Percentiles rank a stretch among this genome's conserved stretches.
These are phyloP conservation scores for Botrylloides violaceus DNA, from an alignment of 23 tunicate species.

Conservation along the genomic window DNA sequence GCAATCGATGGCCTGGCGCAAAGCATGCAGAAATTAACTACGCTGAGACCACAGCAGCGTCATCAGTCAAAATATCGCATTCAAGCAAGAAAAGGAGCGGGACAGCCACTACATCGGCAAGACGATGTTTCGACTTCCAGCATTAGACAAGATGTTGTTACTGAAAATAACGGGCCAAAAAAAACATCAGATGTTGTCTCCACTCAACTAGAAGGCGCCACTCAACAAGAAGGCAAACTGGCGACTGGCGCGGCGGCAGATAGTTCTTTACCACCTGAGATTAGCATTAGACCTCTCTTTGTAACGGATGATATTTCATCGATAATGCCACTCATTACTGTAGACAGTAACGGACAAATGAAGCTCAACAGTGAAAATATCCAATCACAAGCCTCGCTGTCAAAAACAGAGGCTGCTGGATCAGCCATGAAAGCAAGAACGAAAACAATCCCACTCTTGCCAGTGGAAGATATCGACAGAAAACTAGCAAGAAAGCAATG, in stretches of 20 bases:
- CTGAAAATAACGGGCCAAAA: neutral
- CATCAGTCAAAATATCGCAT: neutral
- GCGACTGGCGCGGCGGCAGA: neutral
- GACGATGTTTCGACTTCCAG: neutral
- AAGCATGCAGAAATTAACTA: no score
- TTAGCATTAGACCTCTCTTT: slow-evolving; percentile 5
- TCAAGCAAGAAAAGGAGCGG: neutral
- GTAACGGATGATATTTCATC: slow-evolving; percentile 9
- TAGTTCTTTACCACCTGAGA: neutral
- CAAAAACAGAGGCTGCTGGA: neutral
- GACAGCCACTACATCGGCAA: no score
- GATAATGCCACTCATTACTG: neutral
- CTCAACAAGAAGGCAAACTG: neutral
- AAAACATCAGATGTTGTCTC: neutral
- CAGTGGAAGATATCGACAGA: slow-evolving; percentile 45
- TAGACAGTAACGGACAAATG: neutral
- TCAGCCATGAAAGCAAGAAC: neutral
- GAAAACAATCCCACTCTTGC: slow-evolving; percentile 24
- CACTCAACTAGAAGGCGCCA: neutral
- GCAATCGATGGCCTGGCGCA: neutral
- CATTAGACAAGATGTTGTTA: neutral
- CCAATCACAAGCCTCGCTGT: neutral
- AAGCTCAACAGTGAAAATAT: slow-evolving; percentile 5
- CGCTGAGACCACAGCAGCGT: neutral
- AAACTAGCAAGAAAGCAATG: slow-evolving; percentile 50